These are phyloP conservation scores for Zelostemma sp. DNA, from an alignment of 1,140 invertebrate species.

Conservation along the genomic window DNA sequence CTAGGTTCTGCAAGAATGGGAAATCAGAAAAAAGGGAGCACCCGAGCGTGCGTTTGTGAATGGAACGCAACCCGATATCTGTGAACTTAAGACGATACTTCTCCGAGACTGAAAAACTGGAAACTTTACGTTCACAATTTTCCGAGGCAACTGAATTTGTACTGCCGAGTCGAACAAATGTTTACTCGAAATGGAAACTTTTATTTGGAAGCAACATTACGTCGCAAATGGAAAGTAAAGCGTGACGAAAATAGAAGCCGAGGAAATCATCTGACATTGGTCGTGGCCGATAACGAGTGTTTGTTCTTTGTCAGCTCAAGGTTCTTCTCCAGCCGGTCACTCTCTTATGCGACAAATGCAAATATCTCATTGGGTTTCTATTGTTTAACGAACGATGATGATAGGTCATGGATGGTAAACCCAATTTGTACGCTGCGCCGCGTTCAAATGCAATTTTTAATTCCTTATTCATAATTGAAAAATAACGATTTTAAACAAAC, in stretches of 20 bases:
- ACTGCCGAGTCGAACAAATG: too few relatives aligned
- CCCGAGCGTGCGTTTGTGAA: too few relatives aligned
- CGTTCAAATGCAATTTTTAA: too few relatives aligned
- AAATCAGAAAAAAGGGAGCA: too few relatives aligned
- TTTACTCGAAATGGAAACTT: too few relatives aligned
- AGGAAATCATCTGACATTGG: constrained; percentile 53
- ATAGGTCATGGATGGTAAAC: constrained; percentile 36
- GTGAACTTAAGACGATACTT: too few relatives aligned
- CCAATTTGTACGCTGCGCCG: neutral
- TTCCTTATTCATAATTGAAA: neutral
- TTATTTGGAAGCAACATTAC: neutral
- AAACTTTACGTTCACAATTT: too few relatives aligned
- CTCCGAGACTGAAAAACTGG: too few relatives aligned
- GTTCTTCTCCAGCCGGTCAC: constrained; percentile 37
- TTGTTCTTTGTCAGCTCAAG: constrained; percentile 55
- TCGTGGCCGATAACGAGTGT: constrained; percentile 28
- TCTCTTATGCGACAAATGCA: constrained; percentile 32
- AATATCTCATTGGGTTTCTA: constrained; percentile 27
- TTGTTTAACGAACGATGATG: constrained; percentile 33
- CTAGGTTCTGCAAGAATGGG: neutral
- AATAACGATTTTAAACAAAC: neutral
- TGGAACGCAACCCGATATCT: too few relatives aligned
- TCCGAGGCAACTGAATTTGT: neutral
- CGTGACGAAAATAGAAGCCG: constrained; percentile 38
- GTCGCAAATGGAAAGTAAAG: constrained; percentile 36